phyloP scores from a whole-genome alignment of 2,113 vertebrate genomes.

The Empidonax traillii region DNA sequence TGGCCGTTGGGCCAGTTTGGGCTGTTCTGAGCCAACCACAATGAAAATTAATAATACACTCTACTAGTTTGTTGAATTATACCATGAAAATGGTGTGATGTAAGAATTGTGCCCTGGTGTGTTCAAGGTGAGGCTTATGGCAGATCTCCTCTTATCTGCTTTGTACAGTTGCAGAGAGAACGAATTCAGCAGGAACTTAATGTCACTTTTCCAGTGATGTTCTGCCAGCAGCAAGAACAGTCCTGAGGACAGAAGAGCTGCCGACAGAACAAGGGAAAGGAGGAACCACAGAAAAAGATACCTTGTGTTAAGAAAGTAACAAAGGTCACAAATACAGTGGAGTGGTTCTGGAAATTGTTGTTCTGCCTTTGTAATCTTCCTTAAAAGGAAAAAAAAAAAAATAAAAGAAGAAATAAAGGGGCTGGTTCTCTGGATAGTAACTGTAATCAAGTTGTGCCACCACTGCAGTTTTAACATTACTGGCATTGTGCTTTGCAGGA shows the following conservation, averaged over 20 bases:
- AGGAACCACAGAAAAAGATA: not conserved
- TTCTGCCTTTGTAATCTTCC: not conserved
- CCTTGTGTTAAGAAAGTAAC: not conserved
- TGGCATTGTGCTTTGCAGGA: not conserved
- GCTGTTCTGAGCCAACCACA: not conserved
- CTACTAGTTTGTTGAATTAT: not conserved
- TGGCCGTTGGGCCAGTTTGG: not conserved
- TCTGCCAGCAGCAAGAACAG: not conserved
- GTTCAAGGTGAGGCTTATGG: not conserved
- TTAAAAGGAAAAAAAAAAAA: not conserved
- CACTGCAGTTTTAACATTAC: constrained; percentile 5
- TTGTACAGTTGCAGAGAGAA: not conserved
- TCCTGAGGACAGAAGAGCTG: not conserved
- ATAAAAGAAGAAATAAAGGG: not conserved
- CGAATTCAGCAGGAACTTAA: not conserved
- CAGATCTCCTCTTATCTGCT: not conserved
- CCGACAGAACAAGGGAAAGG: not conserved
- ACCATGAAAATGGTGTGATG: not conserved
- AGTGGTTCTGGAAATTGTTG: not conserved
- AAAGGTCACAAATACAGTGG: not conserved
- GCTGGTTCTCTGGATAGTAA: not conserved
- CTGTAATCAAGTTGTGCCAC: constrained; percentile 52
- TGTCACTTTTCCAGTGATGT: not conserved
- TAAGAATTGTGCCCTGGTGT: not conserved
- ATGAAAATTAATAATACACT: not conserved